Evolutionary conservation across 2,113 vertebrate species (phyloP).

Genomic region (Mobula hypostoma): DNA sequence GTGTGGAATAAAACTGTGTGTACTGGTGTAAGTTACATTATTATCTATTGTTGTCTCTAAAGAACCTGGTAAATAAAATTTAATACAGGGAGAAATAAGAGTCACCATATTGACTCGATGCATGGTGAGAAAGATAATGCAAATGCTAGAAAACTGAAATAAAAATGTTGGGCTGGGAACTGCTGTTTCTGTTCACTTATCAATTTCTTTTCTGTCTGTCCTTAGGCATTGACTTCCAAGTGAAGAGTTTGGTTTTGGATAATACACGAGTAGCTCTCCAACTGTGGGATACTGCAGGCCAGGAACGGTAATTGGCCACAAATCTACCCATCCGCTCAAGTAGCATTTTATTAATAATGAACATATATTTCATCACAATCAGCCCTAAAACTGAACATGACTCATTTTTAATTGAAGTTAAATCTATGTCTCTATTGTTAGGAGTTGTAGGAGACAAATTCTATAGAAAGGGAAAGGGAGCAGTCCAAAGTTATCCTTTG

Average conservation of each 20-base stretch:
- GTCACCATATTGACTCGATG: no score
- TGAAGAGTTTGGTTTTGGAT: constrained; percentile 62
- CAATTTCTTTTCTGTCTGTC: constrained; percentile 20
- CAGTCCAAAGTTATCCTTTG: not conserved
- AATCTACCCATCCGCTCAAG: not conserved
- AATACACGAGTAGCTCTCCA: constrained; percentile 62
- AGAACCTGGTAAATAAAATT: no score
- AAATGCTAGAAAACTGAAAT: no score
- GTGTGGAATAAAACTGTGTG: not conserved
- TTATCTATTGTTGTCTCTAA: not conserved
- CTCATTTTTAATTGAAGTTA: not conserved
- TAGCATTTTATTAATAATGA: no score
- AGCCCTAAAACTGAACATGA: not conserved
- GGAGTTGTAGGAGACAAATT: not conserved
- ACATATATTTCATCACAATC: not conserved
- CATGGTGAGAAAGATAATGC: no score
- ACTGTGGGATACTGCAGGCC: constrained; percentile 76
- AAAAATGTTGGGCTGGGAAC: not conserved
- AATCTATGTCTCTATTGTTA: not conserved
- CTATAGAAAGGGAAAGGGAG: not conserved
- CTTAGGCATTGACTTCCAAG: constrained; percentile 68
- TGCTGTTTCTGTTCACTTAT: not conserved
- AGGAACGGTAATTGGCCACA: constrained; percentile 61
- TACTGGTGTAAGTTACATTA: not conserved
- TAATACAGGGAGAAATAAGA: no score